Percentiles rank a stretch among this genome's conserved stretches.
Conservation (phyloP, 2,888 invertebrate genomes). For the Thera obeliscata region DNA sequence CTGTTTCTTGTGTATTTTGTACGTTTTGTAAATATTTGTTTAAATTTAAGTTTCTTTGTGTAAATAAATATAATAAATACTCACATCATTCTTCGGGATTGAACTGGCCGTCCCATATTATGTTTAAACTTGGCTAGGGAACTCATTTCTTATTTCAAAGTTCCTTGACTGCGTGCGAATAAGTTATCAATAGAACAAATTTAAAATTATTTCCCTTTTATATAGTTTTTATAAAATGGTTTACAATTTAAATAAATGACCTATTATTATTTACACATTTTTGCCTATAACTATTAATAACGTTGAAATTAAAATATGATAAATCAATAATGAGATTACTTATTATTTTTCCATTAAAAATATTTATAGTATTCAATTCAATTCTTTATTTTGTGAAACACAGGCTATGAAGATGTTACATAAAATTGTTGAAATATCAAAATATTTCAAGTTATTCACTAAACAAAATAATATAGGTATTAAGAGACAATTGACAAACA, state of each 20-base stretch:
- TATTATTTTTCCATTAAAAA: not conserved
- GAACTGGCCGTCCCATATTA: not conserved
- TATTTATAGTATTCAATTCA: not conserved
- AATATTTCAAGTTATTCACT: no score
- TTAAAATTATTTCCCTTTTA: constrained; percentile 10
- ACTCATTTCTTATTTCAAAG: constrained; percentile 7
- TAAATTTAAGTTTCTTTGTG: no score
- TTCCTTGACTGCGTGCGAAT: not conserved
- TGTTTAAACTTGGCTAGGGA: constrained; percentile 13
- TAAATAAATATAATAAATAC: not conserved
- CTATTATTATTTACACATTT: not conserved
- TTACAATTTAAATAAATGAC: constrained; percentile 5
- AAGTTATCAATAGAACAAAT: not conserved
- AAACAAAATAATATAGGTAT: no score
- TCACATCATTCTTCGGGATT: constrained; percentile 10
- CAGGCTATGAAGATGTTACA: no score
- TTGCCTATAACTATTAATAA: constrained; percentile 17
- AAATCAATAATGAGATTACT: constrained; percentile 1
- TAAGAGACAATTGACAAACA: no score
- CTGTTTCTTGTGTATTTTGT: no score
- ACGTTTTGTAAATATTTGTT: no score
- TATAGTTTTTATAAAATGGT: constrained; percentile 1
- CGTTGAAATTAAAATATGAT: constrained; percentile 23
- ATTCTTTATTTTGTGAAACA: no score
- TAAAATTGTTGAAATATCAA: no score